Conservation (phyloP, 2,113 vertebrate genomes). For the Puntigrus tetrazona region DNA sequence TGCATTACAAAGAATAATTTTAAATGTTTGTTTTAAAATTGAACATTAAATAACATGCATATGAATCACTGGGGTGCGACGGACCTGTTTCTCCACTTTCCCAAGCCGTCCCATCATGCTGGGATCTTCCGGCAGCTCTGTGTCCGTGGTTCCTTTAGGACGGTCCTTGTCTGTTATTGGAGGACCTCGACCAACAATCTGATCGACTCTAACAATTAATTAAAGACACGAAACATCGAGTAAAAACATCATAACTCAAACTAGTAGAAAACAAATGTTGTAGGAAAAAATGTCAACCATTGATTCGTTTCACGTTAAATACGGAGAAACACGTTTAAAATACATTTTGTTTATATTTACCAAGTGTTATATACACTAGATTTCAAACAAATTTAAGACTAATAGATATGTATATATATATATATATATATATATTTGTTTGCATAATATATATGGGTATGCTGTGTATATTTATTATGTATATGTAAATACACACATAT, state of each 20-base stretch:
- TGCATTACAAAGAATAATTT: background rate
- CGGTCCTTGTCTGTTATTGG: conserved; percentile 92
- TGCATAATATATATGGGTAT: too few species aligned
- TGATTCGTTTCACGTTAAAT: background rate
- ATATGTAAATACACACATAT: too few species aligned
- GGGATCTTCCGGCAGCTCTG: conserved; percentile 88
- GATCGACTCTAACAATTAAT: conserved; percentile 87
- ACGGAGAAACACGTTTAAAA: background rate
- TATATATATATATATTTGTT: too few species aligned
- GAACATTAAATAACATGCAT: too few species aligned
- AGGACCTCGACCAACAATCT: conserved; percentile 94
- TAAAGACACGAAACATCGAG: conserved; percentile 42
- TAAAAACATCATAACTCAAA: conserved; percentile 8
- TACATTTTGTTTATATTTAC: background rate
- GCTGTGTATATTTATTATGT: too few species aligned
- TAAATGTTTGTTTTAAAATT: background rate
- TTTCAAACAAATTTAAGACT: background rate
- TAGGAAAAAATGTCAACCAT: background rate
- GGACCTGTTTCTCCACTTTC: conserved; percentile 97
- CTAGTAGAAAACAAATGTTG: background rate
- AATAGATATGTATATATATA: too few species aligned
- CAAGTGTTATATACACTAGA: background rate
- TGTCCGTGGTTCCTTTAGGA: conserved; percentile 83
- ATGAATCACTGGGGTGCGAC: background rate
- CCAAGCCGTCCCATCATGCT: conserved; percentile 98